These are phyloP conservation scores for Deilephila porcellus DNA, from an alignment of 2,888 invertebrate species.

Conservation along the genomic window DNA sequence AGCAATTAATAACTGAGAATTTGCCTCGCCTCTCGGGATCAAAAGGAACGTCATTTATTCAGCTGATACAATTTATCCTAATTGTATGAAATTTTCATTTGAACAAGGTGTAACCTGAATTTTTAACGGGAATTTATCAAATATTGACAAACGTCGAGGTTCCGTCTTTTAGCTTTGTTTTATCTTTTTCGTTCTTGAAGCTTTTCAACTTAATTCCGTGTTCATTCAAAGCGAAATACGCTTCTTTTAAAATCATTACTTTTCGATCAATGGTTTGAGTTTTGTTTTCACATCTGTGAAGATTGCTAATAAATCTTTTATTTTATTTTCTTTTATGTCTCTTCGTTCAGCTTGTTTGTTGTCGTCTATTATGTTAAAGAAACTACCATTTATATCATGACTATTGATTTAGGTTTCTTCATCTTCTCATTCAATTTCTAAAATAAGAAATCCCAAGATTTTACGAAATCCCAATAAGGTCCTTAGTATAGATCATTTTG, in stretches of 20 bases:
- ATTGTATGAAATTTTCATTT: slow-evolving; percentile 24
- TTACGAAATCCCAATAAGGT: no score
- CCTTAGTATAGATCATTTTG: no score
- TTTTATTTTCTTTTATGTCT: background rate
- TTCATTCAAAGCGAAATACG: no score
- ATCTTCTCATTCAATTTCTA: no score
- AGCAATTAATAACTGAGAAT: slow-evolving; percentile 57
- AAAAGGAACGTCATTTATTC: slow-evolving; percentile 39
- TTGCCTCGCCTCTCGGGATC: slow-evolving; percentile 46
- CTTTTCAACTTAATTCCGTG: background rate
- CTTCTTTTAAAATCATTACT: no score
- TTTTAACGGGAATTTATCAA: slow-evolving; percentile 5
- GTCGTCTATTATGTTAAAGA: no score
- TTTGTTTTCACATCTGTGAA: no score
- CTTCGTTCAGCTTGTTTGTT: background rate
- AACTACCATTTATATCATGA: no score
- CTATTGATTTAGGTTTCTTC: no score
- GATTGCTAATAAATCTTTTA: no score
- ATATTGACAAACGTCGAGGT: slow-evolving; percentile 11
- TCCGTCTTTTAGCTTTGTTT: background rate
- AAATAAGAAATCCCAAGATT: no score
- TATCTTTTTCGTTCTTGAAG: background rate
- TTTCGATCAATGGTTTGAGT: no score
- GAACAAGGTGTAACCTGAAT: slow-evolving; percentile 15
- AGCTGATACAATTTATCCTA: slow-evolving; percentile 24